A percentile compares a stretch with the other conserved stretches of the same genome.
phyloP scores from a whole-genome alignment of 1,140 invertebrate genomes.

The Drosophila fuyamai region DNA sequence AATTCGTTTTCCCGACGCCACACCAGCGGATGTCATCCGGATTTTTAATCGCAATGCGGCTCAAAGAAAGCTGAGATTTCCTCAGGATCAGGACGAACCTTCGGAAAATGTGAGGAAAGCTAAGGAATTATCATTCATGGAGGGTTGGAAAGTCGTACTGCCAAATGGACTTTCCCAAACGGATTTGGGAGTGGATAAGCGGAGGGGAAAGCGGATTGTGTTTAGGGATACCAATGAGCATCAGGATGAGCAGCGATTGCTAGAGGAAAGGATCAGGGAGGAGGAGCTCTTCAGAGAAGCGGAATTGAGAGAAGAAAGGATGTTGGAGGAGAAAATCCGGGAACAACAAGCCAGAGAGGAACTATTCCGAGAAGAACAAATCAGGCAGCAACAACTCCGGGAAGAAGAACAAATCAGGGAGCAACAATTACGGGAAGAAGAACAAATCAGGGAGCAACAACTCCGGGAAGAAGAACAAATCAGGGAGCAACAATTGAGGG shows the following conservation, averaged over 20 bases:
- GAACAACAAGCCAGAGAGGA: constrained; percentile 18
- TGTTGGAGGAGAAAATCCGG: constrained; percentile 16
- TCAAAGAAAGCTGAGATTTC: constrained; percentile 73
- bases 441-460: constrained; percentile 6
- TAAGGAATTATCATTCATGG: constrained; percentile 38
- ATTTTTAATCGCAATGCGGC: constrained; percentile 72
- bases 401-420: constrained; percentile 18
- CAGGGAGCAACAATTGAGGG: background rate
- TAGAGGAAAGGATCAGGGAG: constrained; percentile 20
- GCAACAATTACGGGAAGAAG: background rate
- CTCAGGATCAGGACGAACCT: constrained; percentile 30
- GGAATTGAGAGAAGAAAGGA: constrained; percentile 14
- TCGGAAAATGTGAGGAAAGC: constrained; percentile 18
- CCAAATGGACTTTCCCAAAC: constrained; percentile 50
- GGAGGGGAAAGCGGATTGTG: constrained; percentile 66
- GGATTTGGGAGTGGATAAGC: constrained; percentile 47
- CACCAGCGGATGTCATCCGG: constrained; percentile 59
- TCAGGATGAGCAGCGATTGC: constrained; percentile 30
- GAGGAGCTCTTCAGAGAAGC: constrained; percentile 31
- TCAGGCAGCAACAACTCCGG: constrained; percentile 4
- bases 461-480: constrained; percentile 15
- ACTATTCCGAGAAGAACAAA: constrained; percentile 13
- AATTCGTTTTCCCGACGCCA: constrained; percentile 71
- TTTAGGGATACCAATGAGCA: constrained; percentile 66
- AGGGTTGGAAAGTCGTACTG: constrained; percentile 59